Percentiles rank a stretch among this genome's conserved stretches.
These are phyloP conservation scores for Rhabdomys pumilio DNA, from an alignment of 2,797 vertebrate species.

Conservation along the genomic window DNA sequence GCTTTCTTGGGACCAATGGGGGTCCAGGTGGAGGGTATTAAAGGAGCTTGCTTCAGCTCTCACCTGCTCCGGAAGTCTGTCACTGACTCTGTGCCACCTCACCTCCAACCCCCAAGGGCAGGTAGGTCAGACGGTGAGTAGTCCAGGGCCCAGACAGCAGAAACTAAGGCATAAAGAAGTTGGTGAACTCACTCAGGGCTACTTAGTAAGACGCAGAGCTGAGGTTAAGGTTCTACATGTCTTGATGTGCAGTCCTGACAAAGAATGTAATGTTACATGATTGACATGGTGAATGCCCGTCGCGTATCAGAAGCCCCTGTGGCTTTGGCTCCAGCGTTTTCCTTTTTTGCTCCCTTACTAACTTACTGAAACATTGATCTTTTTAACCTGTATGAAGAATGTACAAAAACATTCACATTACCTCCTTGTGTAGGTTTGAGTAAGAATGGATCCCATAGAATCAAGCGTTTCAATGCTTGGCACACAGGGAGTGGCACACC, in stretches of 20 bases:
- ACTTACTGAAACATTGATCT: not conserved
- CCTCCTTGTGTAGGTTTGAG: not conserved
- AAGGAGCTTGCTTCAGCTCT: no score
- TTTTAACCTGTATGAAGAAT: not conserved
- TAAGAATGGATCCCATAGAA: not conserved
- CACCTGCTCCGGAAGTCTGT: no score
- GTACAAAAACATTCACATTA: not conserved
- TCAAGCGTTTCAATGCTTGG: not conserved
- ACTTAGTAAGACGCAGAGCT: not conserved
- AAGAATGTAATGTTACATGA: not conserved
- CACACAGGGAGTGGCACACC: not conserved
- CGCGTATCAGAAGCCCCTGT: not conserved
- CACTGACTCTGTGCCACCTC: no score
- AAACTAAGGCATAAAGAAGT: slow-evolving; percentile 12
- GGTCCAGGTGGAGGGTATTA: no score
- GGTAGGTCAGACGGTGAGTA: no score
- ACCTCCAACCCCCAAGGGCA: no score
- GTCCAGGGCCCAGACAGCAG: no score
- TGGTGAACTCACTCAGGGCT: not conserved
- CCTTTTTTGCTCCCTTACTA: not conserved
- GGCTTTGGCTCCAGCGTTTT: not conserved
- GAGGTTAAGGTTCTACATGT: not conserved
- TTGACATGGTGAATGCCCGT: not conserved
- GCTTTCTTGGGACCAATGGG: no score
- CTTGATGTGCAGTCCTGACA: not conserved